These are phyloP conservation scores for Diaperis boleti DNA, from an alignment of 2,888 invertebrate species.

Conservation along the genomic window DNA sequence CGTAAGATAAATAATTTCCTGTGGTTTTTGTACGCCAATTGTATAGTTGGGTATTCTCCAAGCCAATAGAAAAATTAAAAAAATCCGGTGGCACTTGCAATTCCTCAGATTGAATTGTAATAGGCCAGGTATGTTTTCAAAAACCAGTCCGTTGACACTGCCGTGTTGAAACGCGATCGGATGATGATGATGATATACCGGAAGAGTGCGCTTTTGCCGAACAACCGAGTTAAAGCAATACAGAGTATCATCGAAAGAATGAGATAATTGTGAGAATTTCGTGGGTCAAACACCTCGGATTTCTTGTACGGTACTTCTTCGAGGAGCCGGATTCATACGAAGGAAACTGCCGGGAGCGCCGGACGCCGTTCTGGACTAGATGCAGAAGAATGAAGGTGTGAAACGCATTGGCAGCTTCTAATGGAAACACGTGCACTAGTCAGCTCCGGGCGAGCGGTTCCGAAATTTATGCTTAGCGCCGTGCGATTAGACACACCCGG, in stretches of 20 bases:
- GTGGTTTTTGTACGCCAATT: too few relatives aligned
- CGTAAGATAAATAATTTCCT: too few relatives aligned
- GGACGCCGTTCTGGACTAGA: slow-evolving; percentile 31
- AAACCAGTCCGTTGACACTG: slow-evolving; percentile 26
- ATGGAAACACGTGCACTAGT: slow-evolving; percentile 3
- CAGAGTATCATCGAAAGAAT: slow-evolving; percentile 40
- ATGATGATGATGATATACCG: slow-evolving; percentile 29
- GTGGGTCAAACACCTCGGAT: slow-evolving; percentile 44
- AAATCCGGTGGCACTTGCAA: too few relatives aligned
- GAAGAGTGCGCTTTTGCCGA: slow-evolving; percentile 36
- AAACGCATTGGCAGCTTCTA: slow-evolving; percentile 15
- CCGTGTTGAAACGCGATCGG: slow-evolving; percentile 19
- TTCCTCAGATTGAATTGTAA: too few relatives aligned
- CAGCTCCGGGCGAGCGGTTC: neutral
- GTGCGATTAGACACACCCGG: neutral
- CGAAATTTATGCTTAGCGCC: slow-evolving; percentile 1
- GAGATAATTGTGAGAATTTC: slow-evolving; percentile 45
- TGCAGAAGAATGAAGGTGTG: slow-evolving; percentile 25
- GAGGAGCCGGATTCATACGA: slow-evolving; percentile 26
- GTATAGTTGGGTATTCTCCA: too few relatives aligned
- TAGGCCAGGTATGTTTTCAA: slow-evolving; percentile 16
- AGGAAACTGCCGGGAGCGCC: slow-evolving; percentile 28
- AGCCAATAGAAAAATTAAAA: too few relatives aligned
- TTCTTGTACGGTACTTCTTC: slow-evolving; percentile 39
- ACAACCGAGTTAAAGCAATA: slow-evolving; percentile 24